phyloP scores from a whole-genome alignment of 2,888 invertebrate species.

The Tenthredo livida region DNA sequence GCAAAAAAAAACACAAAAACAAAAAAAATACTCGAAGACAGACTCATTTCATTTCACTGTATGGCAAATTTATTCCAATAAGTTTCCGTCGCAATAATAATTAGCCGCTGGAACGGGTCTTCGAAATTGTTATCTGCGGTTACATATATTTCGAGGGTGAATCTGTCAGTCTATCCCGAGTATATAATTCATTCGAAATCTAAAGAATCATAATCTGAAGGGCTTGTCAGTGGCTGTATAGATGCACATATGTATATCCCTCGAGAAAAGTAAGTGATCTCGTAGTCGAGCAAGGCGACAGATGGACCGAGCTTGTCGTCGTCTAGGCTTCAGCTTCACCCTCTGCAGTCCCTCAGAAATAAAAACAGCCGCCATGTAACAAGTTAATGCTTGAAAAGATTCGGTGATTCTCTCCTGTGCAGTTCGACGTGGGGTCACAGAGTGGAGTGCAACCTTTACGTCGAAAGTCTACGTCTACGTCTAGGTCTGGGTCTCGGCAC shows the following conservation, averaged over 20 bases:
- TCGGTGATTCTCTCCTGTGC: neutral
- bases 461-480: neutral
- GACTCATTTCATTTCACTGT: neutral
- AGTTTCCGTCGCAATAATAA: neutral
- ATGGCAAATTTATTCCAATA: neutral
- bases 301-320: constrained; percentile 58
- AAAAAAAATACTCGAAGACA: neutral
- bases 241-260: neutral
- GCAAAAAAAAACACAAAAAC: neutral
- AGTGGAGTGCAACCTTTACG: neutral
- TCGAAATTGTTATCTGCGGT: neutral
- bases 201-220: neutral
- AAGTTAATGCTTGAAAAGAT: constrained; percentile 56
- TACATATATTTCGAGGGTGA: neutral
- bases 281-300: constrained; percentile 52
- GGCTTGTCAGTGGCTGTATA: neutral
- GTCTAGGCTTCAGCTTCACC: constrained; percentile 17
- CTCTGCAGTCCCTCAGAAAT: constrained; percentile 50
- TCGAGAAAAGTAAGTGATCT: constrained; percentile 15
- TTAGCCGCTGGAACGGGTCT: neutral
- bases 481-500: too few species aligned
- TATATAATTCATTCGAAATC: neutral
- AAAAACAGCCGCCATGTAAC: constrained; percentile 58
- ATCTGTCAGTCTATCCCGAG: constrained; percentile 17
- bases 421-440: neutral